These are phyloP conservation scores for Forbesichthys papilliferus DNA, from an alignment of 2,113 vertebrate species.

Conservation along the genomic window DNA sequence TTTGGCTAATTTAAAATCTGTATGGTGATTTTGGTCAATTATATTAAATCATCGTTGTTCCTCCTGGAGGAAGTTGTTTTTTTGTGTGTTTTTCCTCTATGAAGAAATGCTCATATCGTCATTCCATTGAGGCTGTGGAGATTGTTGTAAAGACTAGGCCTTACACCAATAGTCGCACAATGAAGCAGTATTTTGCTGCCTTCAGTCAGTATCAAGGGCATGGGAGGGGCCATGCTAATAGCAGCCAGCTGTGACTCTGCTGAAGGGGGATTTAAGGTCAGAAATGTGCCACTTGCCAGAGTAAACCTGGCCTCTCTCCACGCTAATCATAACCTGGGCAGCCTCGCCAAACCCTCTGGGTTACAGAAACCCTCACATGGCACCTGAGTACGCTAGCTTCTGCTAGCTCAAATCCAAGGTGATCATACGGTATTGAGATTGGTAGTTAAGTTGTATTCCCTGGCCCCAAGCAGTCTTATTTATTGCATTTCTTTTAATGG, in stretches of 20 bases:
- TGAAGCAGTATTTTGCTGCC: conserved; percentile 36
- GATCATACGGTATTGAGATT: background rate
- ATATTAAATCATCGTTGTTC: too few species aligned
- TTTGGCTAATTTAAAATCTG: too few species aligned
- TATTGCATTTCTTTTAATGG: background rate
- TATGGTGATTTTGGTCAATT: too few species aligned
- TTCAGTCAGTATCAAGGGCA: conserved; percentile 22
- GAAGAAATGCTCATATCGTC: background rate
- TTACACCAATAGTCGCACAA: conserved; percentile 15
- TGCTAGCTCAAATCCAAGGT: background rate
- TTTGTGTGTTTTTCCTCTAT: too few species aligned
- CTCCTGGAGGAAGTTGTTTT: too few species aligned
- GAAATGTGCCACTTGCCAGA: conserved; percentile 60
- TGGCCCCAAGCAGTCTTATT: background rate
- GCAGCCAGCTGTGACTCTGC: conserved; percentile 60
- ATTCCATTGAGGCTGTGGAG: conserved; percentile 19
- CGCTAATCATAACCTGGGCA: conserved; percentile 51
- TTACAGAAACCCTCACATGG: conserved; percentile 38
- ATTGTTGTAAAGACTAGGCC: conserved; percentile 20
- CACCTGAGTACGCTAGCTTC: conserved; percentile 23
- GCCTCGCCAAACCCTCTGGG: conserved; percentile 36
- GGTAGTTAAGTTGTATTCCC: background rate
- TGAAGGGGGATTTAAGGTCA: conserved; percentile 58
- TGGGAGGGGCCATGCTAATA: conserved; percentile 52
- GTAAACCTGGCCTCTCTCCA: conserved; percentile 59